Evolutionary conservation across 2,797 vertebrate species (phyloP), one percentile per base, ranked within the genome.

Genomic region (Bradypodion pumilum): DNA sequence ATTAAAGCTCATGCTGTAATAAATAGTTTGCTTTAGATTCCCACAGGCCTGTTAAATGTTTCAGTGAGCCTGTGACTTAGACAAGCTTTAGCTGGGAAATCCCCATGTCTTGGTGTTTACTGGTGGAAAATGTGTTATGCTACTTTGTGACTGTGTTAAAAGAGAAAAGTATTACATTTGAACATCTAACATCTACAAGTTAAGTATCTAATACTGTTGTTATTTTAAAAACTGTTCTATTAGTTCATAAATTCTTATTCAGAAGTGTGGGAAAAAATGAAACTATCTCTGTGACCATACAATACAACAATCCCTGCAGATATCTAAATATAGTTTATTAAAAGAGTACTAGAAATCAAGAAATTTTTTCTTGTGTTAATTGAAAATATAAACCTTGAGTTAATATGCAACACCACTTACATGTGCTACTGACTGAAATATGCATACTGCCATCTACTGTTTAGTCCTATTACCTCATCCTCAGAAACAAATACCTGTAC

Each of bases 381-480:
- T 74, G 4, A 83, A 10, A 0, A 73, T 56, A 83, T 60, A 66
- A 9, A 69, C 1, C 4, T 40, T 42, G 84, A 74, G 81, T 87
- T 89, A 84, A 88, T 59, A 27, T 0, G 2, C 10, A 44, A 63
- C 0, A 10, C 75, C 7, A 46, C 27, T 13, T 1, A 68, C 1
- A 78, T 74, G 44, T 80, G 44, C 76, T 10, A 0, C 59, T 87
- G 74, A 86, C 82, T 87, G 81, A 94, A 95, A 92, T 6, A 40
- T 74, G 72, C 88, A 82, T 86, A 68, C 90, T 95, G 96, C 95
- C 96, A 95, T 94, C 96, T 96, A 93, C 94, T 92, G 96, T 94
- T 69, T 0, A 4, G 23, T 7, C 19, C 56, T 74, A 68, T 85
- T 80, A 66, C 59, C 32, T 74, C 69, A 52, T 79, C 7, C 68